These are phyloP conservation scores for Rhinichthys osculus DNA, from an alignment of 2,797 vertebrate species.

Conservation along the genomic window DNA sequence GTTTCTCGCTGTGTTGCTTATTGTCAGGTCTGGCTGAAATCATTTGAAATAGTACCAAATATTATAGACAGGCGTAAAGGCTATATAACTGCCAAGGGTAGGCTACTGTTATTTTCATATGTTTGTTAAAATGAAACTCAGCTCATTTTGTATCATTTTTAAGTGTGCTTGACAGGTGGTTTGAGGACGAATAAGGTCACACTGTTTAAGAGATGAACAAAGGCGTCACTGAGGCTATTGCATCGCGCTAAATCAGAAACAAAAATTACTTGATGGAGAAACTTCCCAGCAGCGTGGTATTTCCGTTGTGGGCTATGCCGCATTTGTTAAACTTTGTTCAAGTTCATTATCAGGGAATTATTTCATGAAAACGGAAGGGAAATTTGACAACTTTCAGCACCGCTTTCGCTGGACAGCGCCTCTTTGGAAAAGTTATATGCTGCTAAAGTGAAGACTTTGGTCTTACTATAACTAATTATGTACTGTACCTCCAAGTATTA, in stretches of 20 bases:
- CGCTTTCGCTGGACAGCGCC: neutral
- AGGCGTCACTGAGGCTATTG: slow-evolving; percentile 35
- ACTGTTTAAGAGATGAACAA: slow-evolving; percentile 44
- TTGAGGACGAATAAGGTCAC: neutral
- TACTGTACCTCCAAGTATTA: neutral
- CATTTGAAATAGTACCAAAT: neutral
- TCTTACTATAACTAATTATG: too few relatives aligned
- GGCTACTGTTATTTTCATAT: neutral
- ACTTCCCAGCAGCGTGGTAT: neutral
- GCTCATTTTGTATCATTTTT: neutral
- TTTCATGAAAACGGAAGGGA: neutral
- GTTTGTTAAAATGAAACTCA: neutral
- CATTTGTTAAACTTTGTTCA: neutral
- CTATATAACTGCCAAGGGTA: neutral
- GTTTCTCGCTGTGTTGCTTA: neutral
- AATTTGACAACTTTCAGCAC: neutral
- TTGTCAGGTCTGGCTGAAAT: neutral
- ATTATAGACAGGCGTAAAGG: neutral
- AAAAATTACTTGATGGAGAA: neutral
- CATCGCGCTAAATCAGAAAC: neutral
- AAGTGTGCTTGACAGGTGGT: neutral
- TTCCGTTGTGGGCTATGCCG: neutral
- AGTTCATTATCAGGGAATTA: neutral
- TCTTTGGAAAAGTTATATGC: neutral
- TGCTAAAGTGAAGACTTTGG: neutral